phyloP scores from a whole-genome alignment of 2,113 vertebrate genomes.

The Colinus virginianus region DNA sequence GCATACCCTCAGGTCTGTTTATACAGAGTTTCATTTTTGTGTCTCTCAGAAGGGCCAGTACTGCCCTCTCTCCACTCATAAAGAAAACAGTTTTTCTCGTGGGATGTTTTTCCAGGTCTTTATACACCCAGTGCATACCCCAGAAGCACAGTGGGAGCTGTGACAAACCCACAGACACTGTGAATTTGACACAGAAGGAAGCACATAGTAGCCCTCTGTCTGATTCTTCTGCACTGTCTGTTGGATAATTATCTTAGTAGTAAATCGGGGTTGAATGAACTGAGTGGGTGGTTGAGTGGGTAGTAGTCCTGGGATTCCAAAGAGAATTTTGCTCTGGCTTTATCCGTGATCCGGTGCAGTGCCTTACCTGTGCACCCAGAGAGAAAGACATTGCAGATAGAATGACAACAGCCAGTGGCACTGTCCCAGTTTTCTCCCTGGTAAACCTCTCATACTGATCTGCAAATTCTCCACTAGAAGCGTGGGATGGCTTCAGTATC shows the following conservation, averaged over 20 bases:
- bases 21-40: not conserved
- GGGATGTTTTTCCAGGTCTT: not conserved
- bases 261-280: not conserved
- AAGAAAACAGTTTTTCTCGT: not conserved
- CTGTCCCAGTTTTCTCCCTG: not conserved
- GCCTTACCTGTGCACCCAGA: fast-evolving
- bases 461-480: not conserved
- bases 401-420: not conserved
- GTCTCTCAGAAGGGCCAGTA: not conserved
- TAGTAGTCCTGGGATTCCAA: not conserved
- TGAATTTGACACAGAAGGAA: not conserved
- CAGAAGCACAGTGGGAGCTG: not conserved
- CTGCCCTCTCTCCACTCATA: not conserved
- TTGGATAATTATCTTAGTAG: not conserved
- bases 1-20: not conserved
- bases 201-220: fast-evolving
- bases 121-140: not conserved
- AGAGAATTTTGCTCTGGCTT: not conserved
- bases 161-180: not conserved
- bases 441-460: not conserved
- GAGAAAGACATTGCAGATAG: not conserved
- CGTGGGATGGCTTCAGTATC: not conserved
- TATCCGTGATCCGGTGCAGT: not conserved
- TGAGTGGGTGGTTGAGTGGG: not conserved
- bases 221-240: fast-evolving